phyloP scores from a whole-genome alignment of 2,888 invertebrate genomes.

The Lasioglossum vierecki region DNA sequence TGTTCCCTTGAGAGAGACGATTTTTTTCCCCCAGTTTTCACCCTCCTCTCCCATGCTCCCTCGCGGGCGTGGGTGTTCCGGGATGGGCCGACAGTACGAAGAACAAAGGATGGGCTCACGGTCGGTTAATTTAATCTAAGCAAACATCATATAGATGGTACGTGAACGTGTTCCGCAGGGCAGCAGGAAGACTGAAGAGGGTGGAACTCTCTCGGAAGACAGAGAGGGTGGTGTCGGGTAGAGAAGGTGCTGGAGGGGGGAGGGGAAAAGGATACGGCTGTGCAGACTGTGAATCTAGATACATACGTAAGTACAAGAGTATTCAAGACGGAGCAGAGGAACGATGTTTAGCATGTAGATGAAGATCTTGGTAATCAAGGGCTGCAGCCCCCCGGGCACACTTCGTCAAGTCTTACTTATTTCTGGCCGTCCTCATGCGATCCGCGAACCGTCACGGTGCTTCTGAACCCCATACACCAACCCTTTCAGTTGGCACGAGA shows the following conservation, averaged over 20 bases:
- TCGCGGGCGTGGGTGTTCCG: constrained; percentile 44
- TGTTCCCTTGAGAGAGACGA: constrained; percentile 20
- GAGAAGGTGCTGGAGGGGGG: constrained; percentile 47
- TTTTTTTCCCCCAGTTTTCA: constrained; percentile 35
- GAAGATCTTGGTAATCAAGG: constrained; percentile 84
- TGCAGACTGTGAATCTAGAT: constrained; percentile 80
- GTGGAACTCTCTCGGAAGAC: constrained; percentile 53
- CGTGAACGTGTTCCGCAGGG: constrained; percentile 76
- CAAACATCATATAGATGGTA: constrained; percentile 82
- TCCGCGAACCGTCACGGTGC: constrained; percentile 57
- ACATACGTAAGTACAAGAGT: constrained; percentile 83
- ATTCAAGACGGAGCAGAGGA: constrained; percentile 79
- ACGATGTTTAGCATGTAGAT: constrained; percentile 84
- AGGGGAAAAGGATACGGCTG: constrained; percentile 34
- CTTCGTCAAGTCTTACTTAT: constrained; percentile 83
- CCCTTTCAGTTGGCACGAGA: not conserved
- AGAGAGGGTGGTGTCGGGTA: constrained; percentile 51
- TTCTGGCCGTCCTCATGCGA: constrained; percentile 71
- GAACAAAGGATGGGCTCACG: constrained; percentile 78
- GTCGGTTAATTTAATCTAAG: constrained; percentile 83
- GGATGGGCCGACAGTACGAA: constrained; percentile 58
- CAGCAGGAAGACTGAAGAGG: constrained; percentile 56
- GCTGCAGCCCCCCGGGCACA: constrained; percentile 80
- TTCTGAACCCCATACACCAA: not conserved
- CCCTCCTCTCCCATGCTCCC: constrained; percentile 46